phyloP scores from a whole-genome alignment of 1,140 invertebrate genomes.

The Eufriesea mexicana region DNA sequence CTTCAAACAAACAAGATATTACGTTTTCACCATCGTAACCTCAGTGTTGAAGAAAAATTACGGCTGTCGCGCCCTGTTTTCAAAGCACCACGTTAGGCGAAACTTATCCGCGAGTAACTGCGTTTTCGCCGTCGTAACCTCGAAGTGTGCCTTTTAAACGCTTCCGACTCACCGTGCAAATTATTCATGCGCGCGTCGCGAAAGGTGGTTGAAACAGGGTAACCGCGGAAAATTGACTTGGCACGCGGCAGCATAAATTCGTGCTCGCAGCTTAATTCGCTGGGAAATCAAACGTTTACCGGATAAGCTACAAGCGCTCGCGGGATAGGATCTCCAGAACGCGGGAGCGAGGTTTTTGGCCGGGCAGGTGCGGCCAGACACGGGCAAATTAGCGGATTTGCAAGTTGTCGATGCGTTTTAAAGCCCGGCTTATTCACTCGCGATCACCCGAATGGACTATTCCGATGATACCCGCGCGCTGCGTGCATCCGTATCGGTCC shows the following conservation, averaged over 20 bases:
- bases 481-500: conserved; percentile 20
- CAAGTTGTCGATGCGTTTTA: conserved; percentile 44
- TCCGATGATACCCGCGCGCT: conserved; percentile 33
- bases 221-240: background rate
- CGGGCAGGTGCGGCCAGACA: background rate
- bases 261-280: background rate
- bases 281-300: background rate
- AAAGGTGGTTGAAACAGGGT: background rate
- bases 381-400: conserved; percentile 47
- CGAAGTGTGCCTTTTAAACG: too few relatives aligned
- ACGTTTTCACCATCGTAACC: too few relatives aligned
- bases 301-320: background rate
- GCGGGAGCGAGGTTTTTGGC: background rate
- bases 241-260: background rate
- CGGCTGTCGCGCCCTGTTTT: too few relatives aligned
- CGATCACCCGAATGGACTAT: conserved; percentile 34
- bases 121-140: too few relatives aligned
- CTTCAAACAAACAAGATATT: too few relatives aligned
- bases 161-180: too few relatives aligned
- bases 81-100: too few relatives aligned
- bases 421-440: conserved; percentile 51
- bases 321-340: background rate
- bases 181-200: too few relatives aligned
- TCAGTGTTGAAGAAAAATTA: too few relatives aligned
- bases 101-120: too few relatives aligned